These are phyloP conservation scores for Chloromyia formosa DNA, from an alignment of 2,888 invertebrate genomes.

Conservation along the genomic window DNA sequence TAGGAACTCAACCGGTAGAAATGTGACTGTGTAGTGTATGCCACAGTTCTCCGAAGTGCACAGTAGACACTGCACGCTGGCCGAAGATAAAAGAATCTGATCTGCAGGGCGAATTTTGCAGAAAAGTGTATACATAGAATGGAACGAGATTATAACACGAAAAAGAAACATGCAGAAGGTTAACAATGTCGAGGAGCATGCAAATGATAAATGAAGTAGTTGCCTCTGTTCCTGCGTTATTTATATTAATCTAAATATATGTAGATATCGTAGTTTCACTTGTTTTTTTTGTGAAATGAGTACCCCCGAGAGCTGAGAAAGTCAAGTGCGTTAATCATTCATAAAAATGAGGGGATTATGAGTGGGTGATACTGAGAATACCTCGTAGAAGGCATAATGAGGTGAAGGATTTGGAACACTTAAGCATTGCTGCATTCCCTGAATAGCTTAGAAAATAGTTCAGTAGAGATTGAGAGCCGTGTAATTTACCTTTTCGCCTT, in stretches of 20 bases:
- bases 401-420: too few species aligned
- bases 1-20: not conserved
- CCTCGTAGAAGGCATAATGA: too few species aligned
- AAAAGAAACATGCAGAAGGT: not conserved
- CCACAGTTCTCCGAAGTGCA: not conserved
- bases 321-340: not conserved
- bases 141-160: not conserved
- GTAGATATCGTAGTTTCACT: not conserved
- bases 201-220: conserved; percentile 2
- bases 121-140: not conserved
- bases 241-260: conserved; percentile 5
- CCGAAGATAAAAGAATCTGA: not conserved
- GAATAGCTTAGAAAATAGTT: too few species aligned
- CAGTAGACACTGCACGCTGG: not conserved
- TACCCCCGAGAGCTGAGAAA: not conserved
- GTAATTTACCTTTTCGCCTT: too few species aligned
- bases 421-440: too few species aligned
- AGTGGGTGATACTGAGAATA: too few species aligned
- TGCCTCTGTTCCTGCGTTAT: not conserved
- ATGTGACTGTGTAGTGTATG: not conserved
- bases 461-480: too few species aligned
- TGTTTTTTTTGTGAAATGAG: not conserved
- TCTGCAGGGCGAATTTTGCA: not conserved
- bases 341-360: too few species aligned
- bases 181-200: not conserved